Percentiles rank a stretch among this genome's conserved stretches.
Conservation (phyloP, 2,797 vertebrate genomes). For the Sphenodon punctatus region DNA sequence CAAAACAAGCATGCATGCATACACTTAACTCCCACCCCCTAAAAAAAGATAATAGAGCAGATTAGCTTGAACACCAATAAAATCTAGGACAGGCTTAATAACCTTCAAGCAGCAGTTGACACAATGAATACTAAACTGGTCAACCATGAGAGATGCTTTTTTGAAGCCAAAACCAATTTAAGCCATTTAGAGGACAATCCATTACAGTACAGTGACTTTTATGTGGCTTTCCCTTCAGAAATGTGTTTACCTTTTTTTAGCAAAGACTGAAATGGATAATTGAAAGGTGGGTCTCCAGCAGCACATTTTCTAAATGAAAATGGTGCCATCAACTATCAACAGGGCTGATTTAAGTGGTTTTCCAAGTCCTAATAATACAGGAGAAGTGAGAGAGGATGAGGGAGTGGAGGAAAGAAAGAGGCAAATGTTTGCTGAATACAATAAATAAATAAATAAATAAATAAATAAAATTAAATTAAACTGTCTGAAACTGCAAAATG, state of each 20-base stretch:
- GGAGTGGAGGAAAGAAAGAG: neutral
- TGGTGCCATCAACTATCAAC: neutral
- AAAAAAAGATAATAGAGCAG: constrained; percentile 29
- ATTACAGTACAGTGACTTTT: constrained; percentile 14
- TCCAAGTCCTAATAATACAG: neutral
- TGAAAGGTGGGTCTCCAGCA: neutral
- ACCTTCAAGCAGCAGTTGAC: constrained; percentile 32
- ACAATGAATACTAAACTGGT: constrained; percentile 37
- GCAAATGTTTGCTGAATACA: neutral
- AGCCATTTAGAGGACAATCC: neutral
- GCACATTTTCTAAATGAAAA: constrained; percentile 11
- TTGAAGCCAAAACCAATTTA: constrained; percentile 23
- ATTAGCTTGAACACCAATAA: constrained; percentile 51
- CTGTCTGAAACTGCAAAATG: neutral
- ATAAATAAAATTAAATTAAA: too few relatives aligned
- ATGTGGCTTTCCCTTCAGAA: constrained; percentile 7
- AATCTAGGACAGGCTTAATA: constrained; percentile 60
- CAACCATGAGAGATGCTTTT: neutral
- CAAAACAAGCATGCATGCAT: constrained; percentile 13
- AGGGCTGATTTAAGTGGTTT: neutral
- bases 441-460: too few relatives aligned
- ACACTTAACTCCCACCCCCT: too few relatives aligned
- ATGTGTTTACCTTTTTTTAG: neutral
- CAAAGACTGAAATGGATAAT: neutral
- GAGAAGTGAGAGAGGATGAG: neutral